Percentiles rank a stretch among this genome's conserved stretches.
Evolutionary conservation across 2,797 vertebrate genomes (phyloP).

Genomic region (Brotula barbata): DNA sequence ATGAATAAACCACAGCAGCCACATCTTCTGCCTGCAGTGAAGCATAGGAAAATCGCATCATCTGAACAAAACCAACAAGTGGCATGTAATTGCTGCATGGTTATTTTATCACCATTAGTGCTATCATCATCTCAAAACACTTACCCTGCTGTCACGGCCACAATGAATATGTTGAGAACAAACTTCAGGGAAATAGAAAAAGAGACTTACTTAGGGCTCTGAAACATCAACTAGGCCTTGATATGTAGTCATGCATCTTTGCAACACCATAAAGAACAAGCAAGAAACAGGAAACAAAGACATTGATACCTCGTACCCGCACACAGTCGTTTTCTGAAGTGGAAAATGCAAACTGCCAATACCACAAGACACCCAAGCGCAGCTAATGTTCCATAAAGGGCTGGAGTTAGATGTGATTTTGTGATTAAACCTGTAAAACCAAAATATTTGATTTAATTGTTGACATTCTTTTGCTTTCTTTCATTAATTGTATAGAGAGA

Average conservation of each 20-base stretch:
- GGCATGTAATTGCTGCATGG: neutral
- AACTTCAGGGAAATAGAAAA: slow-evolving; percentile 25
- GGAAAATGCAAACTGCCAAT: slow-evolving; percentile 26
- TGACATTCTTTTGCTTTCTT: neutral
- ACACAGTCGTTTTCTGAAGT: slow-evolving; percentile 11
- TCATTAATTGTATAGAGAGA: neutral
- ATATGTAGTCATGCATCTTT: no score
- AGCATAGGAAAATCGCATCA: slow-evolving; percentile 2
- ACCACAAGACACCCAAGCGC: slow-evolving; percentile 22
- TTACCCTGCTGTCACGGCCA: slow-evolving; percentile 17
- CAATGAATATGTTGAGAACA: slow-evolving; percentile 3
- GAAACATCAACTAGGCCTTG: neutral
- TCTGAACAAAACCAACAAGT: neutral
- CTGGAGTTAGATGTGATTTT: neutral
- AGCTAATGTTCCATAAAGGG: slow-evolving; percentile 29
- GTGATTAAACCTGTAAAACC: slow-evolving; percentile 15
- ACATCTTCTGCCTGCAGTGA: slow-evolving; percentile 46
- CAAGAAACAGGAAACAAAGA: slow-evolving; percentile 13
- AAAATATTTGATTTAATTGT: neutral
- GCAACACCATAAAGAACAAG: neutral
- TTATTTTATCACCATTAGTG: neutral
- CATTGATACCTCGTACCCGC: slow-evolving; percentile 38
- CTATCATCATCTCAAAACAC: neutral
- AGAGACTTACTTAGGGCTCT: neutral
- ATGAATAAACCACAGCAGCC: slow-evolving; percentile 51